phyloP scores from a whole-genome alignment of 1,140 invertebrate genomes.

The Stenopsyche tienmushanensis region DNA sequence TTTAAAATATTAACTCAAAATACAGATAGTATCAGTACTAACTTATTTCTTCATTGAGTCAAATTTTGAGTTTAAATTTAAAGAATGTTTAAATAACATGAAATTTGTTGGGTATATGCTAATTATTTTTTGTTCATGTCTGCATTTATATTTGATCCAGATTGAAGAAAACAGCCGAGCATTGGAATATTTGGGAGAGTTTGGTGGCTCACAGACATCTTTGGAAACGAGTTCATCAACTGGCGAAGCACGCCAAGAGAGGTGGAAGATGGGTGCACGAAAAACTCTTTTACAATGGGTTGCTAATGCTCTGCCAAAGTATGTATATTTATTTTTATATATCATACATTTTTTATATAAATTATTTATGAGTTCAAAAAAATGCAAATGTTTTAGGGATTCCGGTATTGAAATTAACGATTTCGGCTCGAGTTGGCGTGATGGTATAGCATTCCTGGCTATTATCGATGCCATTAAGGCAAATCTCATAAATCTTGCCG shows the following conservation, averaged over 20 bases:
- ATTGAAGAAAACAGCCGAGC: constrained; percentile 94
- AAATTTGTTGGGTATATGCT: too few species aligned
- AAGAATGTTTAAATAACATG: too few species aligned
- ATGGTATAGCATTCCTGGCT: constrained; percentile 94
- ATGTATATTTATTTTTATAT: constrained; percentile 47
- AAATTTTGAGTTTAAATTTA: too few species aligned
- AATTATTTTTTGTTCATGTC: too few species aligned
- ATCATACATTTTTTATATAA: neutral
- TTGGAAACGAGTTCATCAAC: constrained; percentile 68
- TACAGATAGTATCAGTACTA: too few species aligned
- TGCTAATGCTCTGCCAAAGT: constrained; percentile 89
- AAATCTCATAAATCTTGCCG: constrained; percentile 85
- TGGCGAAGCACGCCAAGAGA: constrained; percentile 68
- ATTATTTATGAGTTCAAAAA: neutral
- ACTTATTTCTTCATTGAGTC: too few species aligned
- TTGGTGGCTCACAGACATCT: constrained; percentile 77
- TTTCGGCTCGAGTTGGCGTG: constrained; percentile 96
- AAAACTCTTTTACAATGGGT: constrained; percentile 95
- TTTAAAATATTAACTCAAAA: too few species aligned
- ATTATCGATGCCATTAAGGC: constrained; percentile 95
- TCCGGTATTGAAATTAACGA: constrained; percentile 87
- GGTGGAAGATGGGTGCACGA: constrained; percentile 84
- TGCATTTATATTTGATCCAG: too few species aligned
- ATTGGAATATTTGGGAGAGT: constrained; percentile 81
- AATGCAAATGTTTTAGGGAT: constrained; percentile 60